Base-by-base conservation (phyloP, 2,113 vertebrate species). In the Tympanuchus pallidicinctus region DNA sequence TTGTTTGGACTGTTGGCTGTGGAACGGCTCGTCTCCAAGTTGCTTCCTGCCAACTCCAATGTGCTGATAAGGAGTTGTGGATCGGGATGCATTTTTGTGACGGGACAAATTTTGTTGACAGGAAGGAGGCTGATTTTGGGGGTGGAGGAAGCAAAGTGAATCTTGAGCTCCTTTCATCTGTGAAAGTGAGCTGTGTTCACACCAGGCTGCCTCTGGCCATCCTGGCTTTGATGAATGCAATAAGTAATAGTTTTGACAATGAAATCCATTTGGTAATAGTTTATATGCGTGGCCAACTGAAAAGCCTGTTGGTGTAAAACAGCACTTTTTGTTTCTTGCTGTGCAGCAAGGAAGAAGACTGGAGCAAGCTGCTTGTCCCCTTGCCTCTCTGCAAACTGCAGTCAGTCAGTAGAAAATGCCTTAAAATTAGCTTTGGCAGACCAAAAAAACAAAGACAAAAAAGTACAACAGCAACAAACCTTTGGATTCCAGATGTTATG, bases 21-120 rank as follows among this genome's bases (percentile, higher is more conserved):
- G 94, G 96, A 97, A 81, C 90, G 78, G 86, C 90, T 94, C 94
- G 85, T 96, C 93, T 97, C 89, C 91, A 86, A 92, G 94, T 95
- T 83, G 88, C 82, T 94, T 92, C 94, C 95, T 96, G 96, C 88
- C 1, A 17, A 56, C 89, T 92, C 70, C 60, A 94, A 15, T 0
- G 1, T 48, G 69, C 91, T 92, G 96, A 88, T 89, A 86, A 92
- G 96, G 50, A 93, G 70, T 34, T 66, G 64, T 56, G 88, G 89
- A 76, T 96, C 95, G 91, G 45, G 85, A 69, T 95, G 89, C 72
- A 59, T 64, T 92, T 94, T 95, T 89, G 20, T 86, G 91, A 86
- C 0, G 19, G 86, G 69, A 71, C 15, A 0, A 21, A 67, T 88
- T 71, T 67, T 90, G 89, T 94, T 97, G 90, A 77, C 61, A 21